Evolutionary conservation across 2,888 invertebrate genomes (phyloP), one percentile per base, ranked within the genome.

Genomic region (Drosophila dives): DNA sequence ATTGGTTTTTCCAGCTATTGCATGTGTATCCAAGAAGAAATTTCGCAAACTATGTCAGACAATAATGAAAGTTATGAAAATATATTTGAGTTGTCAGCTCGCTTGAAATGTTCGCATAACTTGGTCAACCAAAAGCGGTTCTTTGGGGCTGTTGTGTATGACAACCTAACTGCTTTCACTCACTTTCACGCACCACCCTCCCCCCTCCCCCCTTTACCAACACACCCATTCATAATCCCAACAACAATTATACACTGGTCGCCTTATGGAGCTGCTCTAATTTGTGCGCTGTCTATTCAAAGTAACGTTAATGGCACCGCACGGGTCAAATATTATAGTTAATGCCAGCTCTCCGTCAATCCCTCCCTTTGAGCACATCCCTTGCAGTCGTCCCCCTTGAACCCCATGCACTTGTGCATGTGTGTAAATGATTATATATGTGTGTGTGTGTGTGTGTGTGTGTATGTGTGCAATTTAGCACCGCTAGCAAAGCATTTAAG

Each of bases 401-500:
- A 58, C 73, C 42, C 42, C 59, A 12, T 32, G 33, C 12, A 36
- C 55, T 36, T 34, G 29, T 49, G 50, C 64, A 62, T 54, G 54
- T 32, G 55, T 62, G 23, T 23, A 8, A 7, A 8, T 20, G 20
- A 45, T 45, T 45, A 45, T 15, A 38, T 17, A 5, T 29, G 29
- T 49, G 45, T 62, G 61, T 49, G 54, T 32, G 55, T 62, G 23
- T 23, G 23, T 23, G 17, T 17, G 67, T 45, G 63, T 62, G 33
- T 45, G 67, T 65, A 53, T 84, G 84, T 86, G 91, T 90, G 91
- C 90, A 90, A 88, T 90, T 90, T 90, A 90, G 89, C 87, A 87
- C 91, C 83, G 80, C 84, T 81, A 77, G 77, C 66, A 66, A 76
- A 66, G 77, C 62, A 80, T 80, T 78, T 71, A 80, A 78, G 77